Conservation (phyloP, 2,113 vertebrate species). For the Indicator indicator region DNA sequence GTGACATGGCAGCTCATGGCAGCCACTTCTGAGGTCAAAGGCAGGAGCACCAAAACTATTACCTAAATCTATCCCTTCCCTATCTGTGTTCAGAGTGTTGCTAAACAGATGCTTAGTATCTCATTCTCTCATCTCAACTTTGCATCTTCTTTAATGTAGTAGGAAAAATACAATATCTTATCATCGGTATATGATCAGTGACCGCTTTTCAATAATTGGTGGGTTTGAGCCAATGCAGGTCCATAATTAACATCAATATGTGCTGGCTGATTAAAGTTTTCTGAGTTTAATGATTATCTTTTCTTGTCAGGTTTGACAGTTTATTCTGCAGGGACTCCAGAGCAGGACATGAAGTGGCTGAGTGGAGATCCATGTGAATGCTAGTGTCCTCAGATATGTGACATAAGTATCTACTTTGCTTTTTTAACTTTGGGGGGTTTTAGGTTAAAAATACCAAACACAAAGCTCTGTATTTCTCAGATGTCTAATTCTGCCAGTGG, state of each 20-base stretch:
- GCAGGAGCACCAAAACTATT: not conserved
- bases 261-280: not conserved
- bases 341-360: not conserved
- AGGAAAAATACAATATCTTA: not conserved
- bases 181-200: not conserved
- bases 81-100: not conserved
- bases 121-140: not conserved
- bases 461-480: not conserved
- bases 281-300: not conserved
- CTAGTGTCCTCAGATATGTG: fast-evolving
- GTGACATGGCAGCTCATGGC: not conserved
- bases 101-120: not conserved
- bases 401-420: not conserved
- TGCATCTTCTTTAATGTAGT: not conserved
- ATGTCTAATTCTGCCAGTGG: not conserved
- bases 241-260: not conserved
- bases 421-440: not conserved
- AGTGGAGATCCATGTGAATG: not conserved
- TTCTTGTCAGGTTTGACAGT: not conserved
- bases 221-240: not conserved
- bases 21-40: not conserved
- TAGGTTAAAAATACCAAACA: not conserved
- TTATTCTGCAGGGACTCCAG: not conserved
- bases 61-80: not conserved
- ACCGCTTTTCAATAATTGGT: not conserved